Evolutionary conservation across 2,797 vertebrate genomes (phyloP).

Genomic region (Hydrocynus forskahlii): DNA sequence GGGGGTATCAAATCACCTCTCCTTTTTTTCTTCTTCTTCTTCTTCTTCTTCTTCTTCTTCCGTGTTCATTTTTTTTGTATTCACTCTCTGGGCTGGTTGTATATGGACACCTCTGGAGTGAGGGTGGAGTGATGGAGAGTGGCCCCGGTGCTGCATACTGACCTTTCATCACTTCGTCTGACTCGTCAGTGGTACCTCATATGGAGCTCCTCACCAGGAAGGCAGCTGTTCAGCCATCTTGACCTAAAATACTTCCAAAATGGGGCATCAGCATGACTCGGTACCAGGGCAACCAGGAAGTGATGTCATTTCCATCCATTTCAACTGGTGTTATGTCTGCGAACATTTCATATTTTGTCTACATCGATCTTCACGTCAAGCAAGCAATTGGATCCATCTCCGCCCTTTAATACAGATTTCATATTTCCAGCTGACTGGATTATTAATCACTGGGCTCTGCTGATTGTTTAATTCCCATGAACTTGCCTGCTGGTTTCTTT

Average conservation of each 20-base stretch:
- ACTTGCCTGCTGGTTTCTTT: constrained; percentile 59
- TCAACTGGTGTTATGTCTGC: not conserved
- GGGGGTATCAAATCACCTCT: constrained; percentile 33
- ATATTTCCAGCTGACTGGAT: constrained; percentile 55
- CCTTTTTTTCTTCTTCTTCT: not conserved
- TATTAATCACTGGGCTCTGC: constrained; percentile 53
- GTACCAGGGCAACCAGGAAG: constrained; percentile 4
- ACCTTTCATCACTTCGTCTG: constrained; percentile 31
- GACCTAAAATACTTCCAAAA: not conserved
- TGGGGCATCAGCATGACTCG: not conserved
- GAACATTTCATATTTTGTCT: constrained; percentile 17
- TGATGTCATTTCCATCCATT: constrained; percentile 10
- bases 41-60: constrained; percentile 27
- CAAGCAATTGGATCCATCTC: constrained; percentile 30
- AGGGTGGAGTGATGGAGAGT: constrained; percentile 37
- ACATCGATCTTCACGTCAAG: constrained; percentile 17
- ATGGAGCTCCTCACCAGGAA: not conserved
- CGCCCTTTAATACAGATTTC: constrained; percentile 57
- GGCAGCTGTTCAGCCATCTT: constrained; percentile 31
- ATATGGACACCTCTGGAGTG: constrained; percentile 28
- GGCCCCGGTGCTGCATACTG: constrained; percentile 19
- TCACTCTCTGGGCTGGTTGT: constrained; percentile 28
- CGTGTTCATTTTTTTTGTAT: constrained; percentile 23
- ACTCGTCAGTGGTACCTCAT: constrained; percentile 27
- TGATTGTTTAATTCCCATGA: constrained; percentile 59